Conservation (phyloP, 2,113 vertebrate genomes). For the Seriola quinqueradiata region DNA sequence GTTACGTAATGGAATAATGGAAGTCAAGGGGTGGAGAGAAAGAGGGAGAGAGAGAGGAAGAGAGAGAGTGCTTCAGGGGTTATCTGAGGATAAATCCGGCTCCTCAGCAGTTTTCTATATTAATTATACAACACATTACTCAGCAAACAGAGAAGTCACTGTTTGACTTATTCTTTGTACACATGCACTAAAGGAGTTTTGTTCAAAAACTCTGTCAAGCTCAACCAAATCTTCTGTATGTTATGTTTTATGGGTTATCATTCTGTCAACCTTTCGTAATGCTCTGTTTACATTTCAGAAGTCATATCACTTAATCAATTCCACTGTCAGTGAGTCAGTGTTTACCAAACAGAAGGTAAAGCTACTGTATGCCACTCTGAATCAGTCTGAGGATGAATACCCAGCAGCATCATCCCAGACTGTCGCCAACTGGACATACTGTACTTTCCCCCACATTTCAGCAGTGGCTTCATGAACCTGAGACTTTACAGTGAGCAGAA, state of each 20-base stretch:
- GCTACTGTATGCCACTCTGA: conserved; percentile 14
- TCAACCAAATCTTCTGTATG: not conserved
- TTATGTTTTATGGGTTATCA: not conserved
- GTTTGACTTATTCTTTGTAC: conserved; percentile 3
- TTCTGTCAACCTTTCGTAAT: not conserved
- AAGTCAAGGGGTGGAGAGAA: conserved; percentile 31
- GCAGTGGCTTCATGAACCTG: conserved; percentile 35
- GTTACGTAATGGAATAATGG: conserved; percentile 63
- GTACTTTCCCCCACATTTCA: conserved; percentile 40
- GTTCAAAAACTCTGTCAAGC: not conserved
- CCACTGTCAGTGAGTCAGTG: not conserved
- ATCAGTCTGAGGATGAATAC: not conserved
- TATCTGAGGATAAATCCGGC: conserved; percentile 41
- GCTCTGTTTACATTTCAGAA: conserved; percentile 12
- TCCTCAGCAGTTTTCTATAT: conserved; percentile 63
- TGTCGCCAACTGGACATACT: conserved; percentile 44
- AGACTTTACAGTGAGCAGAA: conserved; percentile 29
- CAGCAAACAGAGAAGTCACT: conserved; percentile 1
- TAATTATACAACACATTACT: conserved; percentile 50
- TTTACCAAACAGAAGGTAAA: conserved; percentile 53
- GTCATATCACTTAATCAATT: not conserved
- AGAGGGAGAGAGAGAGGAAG: conserved; percentile 6
- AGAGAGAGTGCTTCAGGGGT: conserved; percentile 34
- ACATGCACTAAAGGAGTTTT: not conserved
- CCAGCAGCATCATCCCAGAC: not conserved